phyloP scores from a whole-genome alignment of 2,888 invertebrate species.

The Mylabris sibirica region DNA sequence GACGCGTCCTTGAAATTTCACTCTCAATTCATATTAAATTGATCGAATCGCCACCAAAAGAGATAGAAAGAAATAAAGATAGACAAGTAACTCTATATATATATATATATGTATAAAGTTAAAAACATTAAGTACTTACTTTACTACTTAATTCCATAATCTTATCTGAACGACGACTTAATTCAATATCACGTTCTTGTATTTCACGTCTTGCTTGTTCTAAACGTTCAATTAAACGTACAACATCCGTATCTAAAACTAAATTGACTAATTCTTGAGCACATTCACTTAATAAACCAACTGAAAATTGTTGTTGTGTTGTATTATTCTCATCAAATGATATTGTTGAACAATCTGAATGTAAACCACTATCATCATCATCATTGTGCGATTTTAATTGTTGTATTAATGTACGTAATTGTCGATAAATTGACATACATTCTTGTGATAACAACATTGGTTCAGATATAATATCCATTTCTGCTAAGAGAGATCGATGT shows the following conservation, averaged over 20 bases:
- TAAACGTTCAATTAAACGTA: slow-evolving; percentile 77
- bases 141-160: slow-evolving; percentile 83
- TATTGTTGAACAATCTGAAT: slow-evolving; percentile 73
- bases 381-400: slow-evolving; percentile 80
- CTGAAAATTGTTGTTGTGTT: slow-evolving; percentile 53
- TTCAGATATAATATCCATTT: slow-evolving; percentile 87
- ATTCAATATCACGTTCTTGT: slow-evolving; percentile 79
- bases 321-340: slow-evolving; percentile 64
- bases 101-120: too few species aligned
- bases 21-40: too few species aligned
- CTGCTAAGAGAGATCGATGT: slow-evolving; percentile 81
- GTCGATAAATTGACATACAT: slow-evolving; percentile 75
- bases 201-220: slow-evolving; percentile 80
- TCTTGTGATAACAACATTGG: slow-evolving; percentile 64
- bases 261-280: slow-evolving; percentile 79
- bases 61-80: too few species aligned
- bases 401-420: slow-evolving; percentile 75
- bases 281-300: slow-evolving; percentile 66
- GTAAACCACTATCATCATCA: slow-evolving; percentile 78
- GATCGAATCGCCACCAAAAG: too few species aligned
- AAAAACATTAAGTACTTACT: slow-evolving; percentile 60
- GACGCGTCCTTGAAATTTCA: too few species aligned
- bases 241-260: slow-evolving; percentile 77
- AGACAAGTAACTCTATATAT: too few species aligned
- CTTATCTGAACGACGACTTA: slow-evolving; percentile 80